Evolutionary conservation across 2,113 vertebrate species (phyloP), one percentile per base, ranked within the genome.

Genomic region (Peromyscus californicus): DNA sequence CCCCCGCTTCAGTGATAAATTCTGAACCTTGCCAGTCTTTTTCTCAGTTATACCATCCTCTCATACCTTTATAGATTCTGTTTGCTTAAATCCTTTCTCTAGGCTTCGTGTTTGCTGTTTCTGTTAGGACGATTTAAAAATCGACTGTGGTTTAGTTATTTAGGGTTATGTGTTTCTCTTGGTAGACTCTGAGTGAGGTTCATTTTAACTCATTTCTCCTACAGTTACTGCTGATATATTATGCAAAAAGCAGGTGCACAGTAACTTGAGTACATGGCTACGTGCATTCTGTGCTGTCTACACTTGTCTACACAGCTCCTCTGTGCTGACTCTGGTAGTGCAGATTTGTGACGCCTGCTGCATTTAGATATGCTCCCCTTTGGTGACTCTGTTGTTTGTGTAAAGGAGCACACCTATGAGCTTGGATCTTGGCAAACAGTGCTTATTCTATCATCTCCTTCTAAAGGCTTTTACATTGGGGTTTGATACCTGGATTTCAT

Each of bases 101-200:
- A 63, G 74, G 19, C 31, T 76, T 33, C 1, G 22, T 78, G 57
- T 78, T 94, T 87, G 12, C 57, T 79, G 59, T 33, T 95, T 95
- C 36, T 36, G 3, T 93, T 69, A 74, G 13, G 29, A 76, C 57
- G 63, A 85, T 76, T 96, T 76, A 59, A 95, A 88, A 91, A 76
- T 70, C 59, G 48, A n/a, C 70, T 85, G 2, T 85, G 13, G 61
- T 87, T 85, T 94, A 90, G 36, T 93, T 72, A 61, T 69, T 61
- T 70, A 85, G 39, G 16, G n/a, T 16, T 33, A 51, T 74, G 22
- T 92, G 1, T 94, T 94, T 89, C 63, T 69, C 42, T 69, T 67
- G 36, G 17, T 94, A 42, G 70, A 61, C 82, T 88, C 76, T 93
- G 87, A 89, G 90, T 93, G 87, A 89, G 90, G 84, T 51, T 10